Base-by-base conservation (phyloP, 2,113 vertebrate genomes). In the Myocastor coypus region DNA sequence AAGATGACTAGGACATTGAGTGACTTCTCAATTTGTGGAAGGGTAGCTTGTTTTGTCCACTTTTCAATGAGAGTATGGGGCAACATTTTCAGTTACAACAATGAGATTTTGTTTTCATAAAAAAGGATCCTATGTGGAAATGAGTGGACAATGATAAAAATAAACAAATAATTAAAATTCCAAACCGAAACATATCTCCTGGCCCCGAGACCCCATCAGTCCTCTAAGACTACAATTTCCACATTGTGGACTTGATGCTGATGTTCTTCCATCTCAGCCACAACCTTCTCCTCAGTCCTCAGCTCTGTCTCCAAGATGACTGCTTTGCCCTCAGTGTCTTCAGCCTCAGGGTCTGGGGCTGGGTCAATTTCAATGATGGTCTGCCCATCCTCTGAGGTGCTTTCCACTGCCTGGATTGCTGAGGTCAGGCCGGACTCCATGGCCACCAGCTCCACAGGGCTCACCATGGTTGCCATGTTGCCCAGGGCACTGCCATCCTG, bases 351-450 rank as follows among this genome's bases (percentile, higher is more conserved):
- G 97, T 99, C 98, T 87, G 98, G 98, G 0, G 99, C 98, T 0
- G 99, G 99, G 96, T 99, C 99, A 55, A 99, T 99, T 98, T 99
- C 99, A 64, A 99, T 99, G 98, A 99, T 99, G 30, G 99, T 99
- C 92, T 99, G 99, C 73, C 98, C 98, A 0, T 99, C 98, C 0
- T 99, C 98, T 0, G 98, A 98, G 83, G 98, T 98, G 94, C 98
- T 98, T 93, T 99, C 99, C 83, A 99, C 98, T 0, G 98, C 98
- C 87, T 99, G 98, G 96, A 99, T 98, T 68, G 98, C 97, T 5
- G 98, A 99, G 40, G 98, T 98, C 94, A 99, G 98, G 91, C 98
- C 98, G 0, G 98, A 98, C 75, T 99, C 99, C 98, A 99, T 98
- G 77, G 99, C 99, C 88, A 99, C 99, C 97, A 99, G 98, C 98